phyloP scores from a whole-genome alignment of 2,113 vertebrate genomes.

The Danionella cerebrum region DNA sequence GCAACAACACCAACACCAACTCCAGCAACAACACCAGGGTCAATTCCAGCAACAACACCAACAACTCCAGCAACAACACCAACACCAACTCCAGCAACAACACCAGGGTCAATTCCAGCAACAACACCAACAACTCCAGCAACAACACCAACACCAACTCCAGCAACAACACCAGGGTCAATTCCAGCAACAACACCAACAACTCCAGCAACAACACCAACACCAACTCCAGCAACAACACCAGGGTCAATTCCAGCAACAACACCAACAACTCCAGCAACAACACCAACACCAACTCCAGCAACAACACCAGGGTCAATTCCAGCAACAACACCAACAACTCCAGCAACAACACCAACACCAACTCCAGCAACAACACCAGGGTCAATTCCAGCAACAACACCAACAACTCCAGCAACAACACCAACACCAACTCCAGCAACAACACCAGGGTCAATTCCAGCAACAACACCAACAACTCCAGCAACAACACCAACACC shows the following conservation, averaged over 20 bases:
- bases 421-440: too few relatives aligned
- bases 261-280: background rate
- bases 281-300: background rate
- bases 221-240: background rate
- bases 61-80: background rate
- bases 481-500: background rate
- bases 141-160: too few relatives aligned
- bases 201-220: background rate
- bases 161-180: too few relatives aligned
- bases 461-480: background rate
- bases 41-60: background rate
- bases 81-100: too few relatives aligned
- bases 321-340: background rate
- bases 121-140: too few relatives aligned
- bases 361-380: background rate
- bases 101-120: too few relatives aligned
- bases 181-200: too few relatives aligned
- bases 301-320: background rate
- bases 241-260: accelerated
- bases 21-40: background rate
- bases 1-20: background rate
- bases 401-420: too few relatives aligned
- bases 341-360: background rate
- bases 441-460: too few relatives aligned
- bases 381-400: too few relatives aligned